Conservation (phyloP, 2,888 invertebrate species). For the Leucoptera coffeella region DNA sequence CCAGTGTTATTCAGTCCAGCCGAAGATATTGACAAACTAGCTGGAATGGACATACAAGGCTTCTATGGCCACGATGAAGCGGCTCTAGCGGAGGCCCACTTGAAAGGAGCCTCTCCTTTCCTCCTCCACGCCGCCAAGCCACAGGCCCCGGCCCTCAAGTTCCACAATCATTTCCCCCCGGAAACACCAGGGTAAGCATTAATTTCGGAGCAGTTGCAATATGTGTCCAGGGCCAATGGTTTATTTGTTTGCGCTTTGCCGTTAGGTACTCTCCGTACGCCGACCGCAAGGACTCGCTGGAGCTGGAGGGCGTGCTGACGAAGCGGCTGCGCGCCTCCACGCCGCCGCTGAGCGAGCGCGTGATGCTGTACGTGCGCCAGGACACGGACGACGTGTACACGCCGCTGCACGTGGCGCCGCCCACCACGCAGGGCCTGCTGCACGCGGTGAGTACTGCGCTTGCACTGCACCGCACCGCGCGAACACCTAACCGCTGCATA, state of each 20-base stretch:
- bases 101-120: slow-evolving; percentile 71
- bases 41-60: slow-evolving; percentile 59
- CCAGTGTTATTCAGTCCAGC: slow-evolving; percentile 94
- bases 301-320: slow-evolving; percentile 46
- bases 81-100: slow-evolving; percentile 54
- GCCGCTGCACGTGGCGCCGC: slow-evolving; percentile 91
- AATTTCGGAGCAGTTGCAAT: background rate
- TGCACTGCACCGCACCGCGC: no score
- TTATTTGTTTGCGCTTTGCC: background rate
- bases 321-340: slow-evolving; percentile 67
- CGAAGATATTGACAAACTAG: slow-evolving; percentile 89
- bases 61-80: slow-evolving; percentile 84
- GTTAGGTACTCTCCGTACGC: slow-evolving; percentile 33
- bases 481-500: no score
- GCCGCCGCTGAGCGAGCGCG: slow-evolving; percentile 78
- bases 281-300: slow-evolving; percentile 41
- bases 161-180: slow-evolving; percentile 90
- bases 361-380: slow-evolving; percentile 96
- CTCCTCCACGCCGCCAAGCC: slow-evolving; percentile 69
- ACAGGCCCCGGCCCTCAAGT: slow-evolving; percentile 81
- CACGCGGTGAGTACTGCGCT: slow-evolving; percentile 76
- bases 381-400: slow-evolving; percentile 94
- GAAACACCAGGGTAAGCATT: slow-evolving; percentile 72
- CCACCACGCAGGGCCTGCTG: slow-evolving; percentile 84
- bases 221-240: background rate